Percentiles rank a stretch among this genome's conserved stretches.
Conservation (phyloP, 2,113 vertebrate species). For the Abramis brama region DNA sequence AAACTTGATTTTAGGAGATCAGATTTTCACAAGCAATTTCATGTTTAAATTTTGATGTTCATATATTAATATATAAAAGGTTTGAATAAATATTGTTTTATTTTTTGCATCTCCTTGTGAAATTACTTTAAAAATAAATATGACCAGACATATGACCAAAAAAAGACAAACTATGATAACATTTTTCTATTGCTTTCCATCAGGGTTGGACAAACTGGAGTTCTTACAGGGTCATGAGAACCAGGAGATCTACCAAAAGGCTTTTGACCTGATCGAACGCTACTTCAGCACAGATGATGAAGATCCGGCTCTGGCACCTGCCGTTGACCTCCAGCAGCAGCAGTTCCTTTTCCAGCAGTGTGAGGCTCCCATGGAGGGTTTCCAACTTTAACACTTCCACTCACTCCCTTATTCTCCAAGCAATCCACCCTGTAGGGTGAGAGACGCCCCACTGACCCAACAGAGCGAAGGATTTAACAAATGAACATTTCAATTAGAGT, state of each 20-base stretch:
- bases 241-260: conserved; percentile 99
- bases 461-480: conserved; percentile 65
- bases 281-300: conserved; percentile 97
- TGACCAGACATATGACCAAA: background rate
- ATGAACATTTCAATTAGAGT: conserved; percentile 64
- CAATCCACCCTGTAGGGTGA: conserved; percentile 58
- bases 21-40: background rate
- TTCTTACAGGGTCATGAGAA: conserved; percentile 97
- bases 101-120: too few relatives aligned
- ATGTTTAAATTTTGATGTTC: background rate
- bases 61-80: background rate
- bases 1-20: background rate
- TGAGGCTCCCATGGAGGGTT: conserved; percentile 97
- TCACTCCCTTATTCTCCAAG: conserved; percentile 55
- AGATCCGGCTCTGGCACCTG: conserved; percentile 90
- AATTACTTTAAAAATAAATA: background rate
- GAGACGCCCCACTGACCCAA: conserved; percentile 29
- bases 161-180: background rate
- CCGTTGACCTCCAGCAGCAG: conserved; percentile 95
- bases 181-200: background rate
- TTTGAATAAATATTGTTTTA: too few relatives aligned
- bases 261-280: conserved; percentile 96
- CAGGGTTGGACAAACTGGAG: conserved; percentile 97
- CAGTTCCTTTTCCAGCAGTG: conserved; percentile 99
- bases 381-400: conserved; percentile 89